Conservation (phyloP, 2,113 vertebrate genomes). For the Clupea harengus region DNA sequence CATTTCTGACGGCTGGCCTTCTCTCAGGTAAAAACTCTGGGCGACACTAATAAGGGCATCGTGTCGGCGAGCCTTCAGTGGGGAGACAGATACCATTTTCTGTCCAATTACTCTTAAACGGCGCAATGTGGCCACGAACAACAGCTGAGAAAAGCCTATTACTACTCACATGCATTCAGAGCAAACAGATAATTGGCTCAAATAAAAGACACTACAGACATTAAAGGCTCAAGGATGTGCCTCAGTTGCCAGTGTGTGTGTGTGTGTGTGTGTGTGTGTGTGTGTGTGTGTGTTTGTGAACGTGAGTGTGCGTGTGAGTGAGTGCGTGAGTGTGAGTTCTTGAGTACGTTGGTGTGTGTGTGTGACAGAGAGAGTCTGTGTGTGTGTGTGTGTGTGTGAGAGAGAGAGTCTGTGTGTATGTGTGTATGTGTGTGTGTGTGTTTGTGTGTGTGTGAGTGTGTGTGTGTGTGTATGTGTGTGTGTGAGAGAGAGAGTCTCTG, state of each 20-base stretch:
- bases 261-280: not conserved
- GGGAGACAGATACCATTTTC: conserved; percentile 41
- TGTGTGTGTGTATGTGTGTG: not conserved
- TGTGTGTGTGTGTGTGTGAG: not conserved
- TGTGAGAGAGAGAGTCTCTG: not conserved
- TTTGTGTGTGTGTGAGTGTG: not conserved
- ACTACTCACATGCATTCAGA: conserved; percentile 26
- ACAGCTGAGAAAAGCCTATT: not conserved
- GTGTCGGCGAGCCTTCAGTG: conserved; percentile 16
- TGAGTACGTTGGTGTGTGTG: not conserved
- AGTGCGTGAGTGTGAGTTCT: no score
- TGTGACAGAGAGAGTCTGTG: no score
- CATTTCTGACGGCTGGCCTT: conserved; percentile 41
- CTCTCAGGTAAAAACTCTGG: conserved; percentile 24
- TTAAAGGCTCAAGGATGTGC: conserved; percentile 23
- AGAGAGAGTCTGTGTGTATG: not conserved
- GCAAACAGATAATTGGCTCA: conserved; percentile 44
- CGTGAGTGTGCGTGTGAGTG: not conserved
- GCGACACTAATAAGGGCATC: conserved; percentile 45
- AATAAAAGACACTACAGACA: conserved; percentile 40
- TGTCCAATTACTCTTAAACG: conserved; percentile 48
- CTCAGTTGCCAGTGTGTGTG: not conserved
- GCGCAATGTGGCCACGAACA: conserved; percentile 29
- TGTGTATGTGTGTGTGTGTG: not conserved
- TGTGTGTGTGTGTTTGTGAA: not conserved